A percentile compares a stretch with the other conserved stretches of the same genome.
phyloP scores from a whole-genome alignment of 2,797 vertebrate genomes.

The Myotis myotis region DNA sequence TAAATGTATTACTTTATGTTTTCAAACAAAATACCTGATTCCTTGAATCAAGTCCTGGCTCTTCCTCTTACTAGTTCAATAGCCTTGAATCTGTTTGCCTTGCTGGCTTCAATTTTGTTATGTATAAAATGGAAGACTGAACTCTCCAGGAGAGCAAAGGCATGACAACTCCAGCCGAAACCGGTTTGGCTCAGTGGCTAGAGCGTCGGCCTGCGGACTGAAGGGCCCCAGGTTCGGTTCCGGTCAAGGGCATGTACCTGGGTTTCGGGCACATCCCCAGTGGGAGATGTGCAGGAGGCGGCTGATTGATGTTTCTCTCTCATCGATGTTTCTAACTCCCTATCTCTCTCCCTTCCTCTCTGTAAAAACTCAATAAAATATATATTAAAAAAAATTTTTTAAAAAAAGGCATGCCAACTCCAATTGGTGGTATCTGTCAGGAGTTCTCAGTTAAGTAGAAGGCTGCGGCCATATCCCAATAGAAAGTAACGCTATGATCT shows the following conservation, averaged over 20 bases:
- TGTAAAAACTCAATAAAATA: too few relatives aligned
- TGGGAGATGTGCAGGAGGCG: too few relatives aligned
- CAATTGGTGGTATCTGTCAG: not conserved
- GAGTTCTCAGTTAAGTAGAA: constrained; percentile 2
- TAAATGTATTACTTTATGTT: not conserved
- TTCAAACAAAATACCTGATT: not conserved
- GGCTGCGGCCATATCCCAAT: not conserved
- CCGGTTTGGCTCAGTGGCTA: too few relatives aligned
- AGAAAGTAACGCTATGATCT: not conserved
- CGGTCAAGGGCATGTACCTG: too few relatives aligned
- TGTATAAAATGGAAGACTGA: not conserved
- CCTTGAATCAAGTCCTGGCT: not conserved
- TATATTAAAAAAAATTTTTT: too few relatives aligned
- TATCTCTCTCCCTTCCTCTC: too few relatives aligned
- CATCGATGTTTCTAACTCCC: too few relatives aligned
- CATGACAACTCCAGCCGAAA: not conserved
- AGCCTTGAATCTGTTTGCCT: not conserved
- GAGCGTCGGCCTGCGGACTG: too few relatives aligned
- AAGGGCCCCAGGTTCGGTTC: too few relatives aligned
- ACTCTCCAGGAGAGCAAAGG: not conserved
- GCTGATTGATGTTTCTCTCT: too few relatives aligned
- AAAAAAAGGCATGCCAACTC: not conserved
- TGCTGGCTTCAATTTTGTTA: constrained; percentile 19
- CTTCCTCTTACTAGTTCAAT: not conserved
- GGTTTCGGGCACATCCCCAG: too few relatives aligned